A percentile compares a stretch with the other conserved stretches of the same genome.
These are phyloP conservation scores for Leptogaster cylindrica DNA, from an alignment of 2,888 invertebrate genomes.

Conservation along the genomic window DNA sequence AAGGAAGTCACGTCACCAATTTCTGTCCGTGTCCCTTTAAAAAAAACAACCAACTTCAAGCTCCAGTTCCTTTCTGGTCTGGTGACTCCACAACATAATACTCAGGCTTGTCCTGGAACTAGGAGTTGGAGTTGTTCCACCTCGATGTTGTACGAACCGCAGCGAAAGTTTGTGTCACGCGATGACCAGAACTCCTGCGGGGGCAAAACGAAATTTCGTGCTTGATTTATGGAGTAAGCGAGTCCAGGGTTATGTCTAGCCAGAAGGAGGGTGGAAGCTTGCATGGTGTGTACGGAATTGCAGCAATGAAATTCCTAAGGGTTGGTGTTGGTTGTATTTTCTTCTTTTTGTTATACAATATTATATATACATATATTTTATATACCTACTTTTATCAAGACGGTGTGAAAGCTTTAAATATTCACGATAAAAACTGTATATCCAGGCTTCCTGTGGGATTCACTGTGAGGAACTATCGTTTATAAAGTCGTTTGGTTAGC, in stretches of 20 bases:
- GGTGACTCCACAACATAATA: slow-evolving; percentile 9
- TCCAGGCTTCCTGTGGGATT: slow-evolving; percentile 8
- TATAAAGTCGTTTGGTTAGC: slow-evolving; percentile 11
- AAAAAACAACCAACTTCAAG: not conserved
- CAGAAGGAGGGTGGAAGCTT: slow-evolving; percentile 10
- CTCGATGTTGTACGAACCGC: not conserved
- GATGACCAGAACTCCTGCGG: slow-evolving; percentile 31
- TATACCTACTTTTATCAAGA: too few relatives aligned
- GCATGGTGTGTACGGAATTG: slow-evolving; percentile 6
- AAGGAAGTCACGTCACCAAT: slow-evolving; percentile 43
- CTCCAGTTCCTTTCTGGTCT: slow-evolving; percentile 5
- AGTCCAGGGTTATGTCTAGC: slow-evolving; percentile 21
- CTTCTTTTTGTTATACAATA: too few relatives aligned
- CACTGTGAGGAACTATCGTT: not conserved
- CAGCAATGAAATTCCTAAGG: slow-evolving; percentile 34
- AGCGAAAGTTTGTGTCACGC: slow-evolving; percentile 41
- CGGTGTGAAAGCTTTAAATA: too few relatives aligned
- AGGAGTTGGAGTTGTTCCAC: slow-evolving; percentile 5
- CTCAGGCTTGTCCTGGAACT: not conserved
- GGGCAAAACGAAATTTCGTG: slow-evolving; percentile 42
- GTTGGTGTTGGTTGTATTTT: too few relatives aligned
- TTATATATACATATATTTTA: too few relatives aligned
- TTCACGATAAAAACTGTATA: not conserved
- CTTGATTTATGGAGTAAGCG: slow-evolving; percentile 38
- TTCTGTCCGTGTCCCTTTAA: not conserved